phyloP scores from a whole-genome alignment of 2,888 invertebrate genomes.

The Zele albiditarsus region DNA sequence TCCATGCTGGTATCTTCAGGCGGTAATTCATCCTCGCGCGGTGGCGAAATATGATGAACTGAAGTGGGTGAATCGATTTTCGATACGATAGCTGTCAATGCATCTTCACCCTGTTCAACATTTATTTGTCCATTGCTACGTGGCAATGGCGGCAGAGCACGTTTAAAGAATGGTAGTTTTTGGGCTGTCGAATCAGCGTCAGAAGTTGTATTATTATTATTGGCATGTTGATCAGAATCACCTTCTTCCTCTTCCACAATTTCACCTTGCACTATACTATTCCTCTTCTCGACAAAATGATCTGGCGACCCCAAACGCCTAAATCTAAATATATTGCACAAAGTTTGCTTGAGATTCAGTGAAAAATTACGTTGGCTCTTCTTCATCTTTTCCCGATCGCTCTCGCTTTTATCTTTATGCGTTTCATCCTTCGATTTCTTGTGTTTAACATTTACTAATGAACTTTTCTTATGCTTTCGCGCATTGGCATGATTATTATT shows the following conservation, averaged over 20 bases:
- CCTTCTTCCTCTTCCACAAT: conserved; percentile 68
- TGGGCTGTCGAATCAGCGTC: conserved; percentile 69
- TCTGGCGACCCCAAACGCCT: conserved; percentile 76
- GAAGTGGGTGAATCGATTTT: conserved; percentile 67
- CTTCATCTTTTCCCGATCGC: conserved; percentile 75
- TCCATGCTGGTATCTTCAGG: conserved; percentile 80
- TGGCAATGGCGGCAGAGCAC: conserved; percentile 82
- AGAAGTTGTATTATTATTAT: conserved; percentile 59
- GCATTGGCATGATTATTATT: conserved; percentile 73
- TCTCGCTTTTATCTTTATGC: conserved; percentile 65
- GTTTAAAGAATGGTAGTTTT: conserved; percentile 77
- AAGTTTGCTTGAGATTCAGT: conserved; percentile 85
- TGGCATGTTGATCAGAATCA: conserved; percentile 53
- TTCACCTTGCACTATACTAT: conserved; percentile 68
- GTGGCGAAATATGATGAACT: conserved; percentile 63
- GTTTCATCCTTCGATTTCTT: conserved; percentile 72
- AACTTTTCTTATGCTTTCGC: conserved; percentile 77
- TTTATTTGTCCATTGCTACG: conserved; percentile 72
- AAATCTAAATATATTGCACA: conserved; percentile 89
- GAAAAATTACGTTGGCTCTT: conserved; percentile 81
- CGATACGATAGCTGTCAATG: conserved; percentile 60
- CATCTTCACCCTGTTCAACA: conserved; percentile 71
- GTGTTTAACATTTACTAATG: conserved; percentile 77
- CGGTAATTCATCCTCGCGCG: conserved; percentile 73
- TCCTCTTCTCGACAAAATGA: conserved; percentile 69